A percentile compares a stretch with the other conserved stretches of the same genome.
Conservation (phyloP, 2,113 vertebrate species). For the Zapornia atra region DNA sequence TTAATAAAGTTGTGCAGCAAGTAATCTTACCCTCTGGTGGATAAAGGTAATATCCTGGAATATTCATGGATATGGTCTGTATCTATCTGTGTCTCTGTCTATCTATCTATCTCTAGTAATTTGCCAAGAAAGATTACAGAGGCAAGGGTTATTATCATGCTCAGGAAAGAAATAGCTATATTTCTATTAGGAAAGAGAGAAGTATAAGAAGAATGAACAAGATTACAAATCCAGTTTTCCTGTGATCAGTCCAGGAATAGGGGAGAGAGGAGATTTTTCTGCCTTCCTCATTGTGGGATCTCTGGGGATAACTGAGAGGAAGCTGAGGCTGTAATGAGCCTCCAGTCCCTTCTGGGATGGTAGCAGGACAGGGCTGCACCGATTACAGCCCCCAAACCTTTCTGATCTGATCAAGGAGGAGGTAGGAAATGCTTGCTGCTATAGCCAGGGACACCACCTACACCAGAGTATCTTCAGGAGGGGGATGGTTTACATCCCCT, state of each 20-base stretch:
- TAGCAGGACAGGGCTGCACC: neutral
- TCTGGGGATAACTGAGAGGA: neutral
- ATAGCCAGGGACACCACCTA: neutral
- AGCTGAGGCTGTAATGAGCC: neutral
- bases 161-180: neutral
- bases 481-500: neutral
- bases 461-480: neutral
- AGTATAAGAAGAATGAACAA: neutral
- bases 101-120: neutral
- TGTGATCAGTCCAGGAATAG: neutral
- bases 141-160: neutral
- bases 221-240: neutral
- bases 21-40: neutral
- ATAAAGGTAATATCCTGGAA: neutral
- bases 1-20: neutral
- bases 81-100: neutral
- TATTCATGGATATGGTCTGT: neutral
- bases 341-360: neutral
- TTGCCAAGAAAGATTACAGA: neutral
- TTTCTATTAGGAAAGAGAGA: neutral
- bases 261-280: neutral
- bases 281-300: neutral
- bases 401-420: fast-evolving
- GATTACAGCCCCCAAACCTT: fast-evolving
- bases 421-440: neutral